Conservation (phyloP, 2,113 vertebrate species). For the Gnathonemus echidnorhynchus region DNA sequence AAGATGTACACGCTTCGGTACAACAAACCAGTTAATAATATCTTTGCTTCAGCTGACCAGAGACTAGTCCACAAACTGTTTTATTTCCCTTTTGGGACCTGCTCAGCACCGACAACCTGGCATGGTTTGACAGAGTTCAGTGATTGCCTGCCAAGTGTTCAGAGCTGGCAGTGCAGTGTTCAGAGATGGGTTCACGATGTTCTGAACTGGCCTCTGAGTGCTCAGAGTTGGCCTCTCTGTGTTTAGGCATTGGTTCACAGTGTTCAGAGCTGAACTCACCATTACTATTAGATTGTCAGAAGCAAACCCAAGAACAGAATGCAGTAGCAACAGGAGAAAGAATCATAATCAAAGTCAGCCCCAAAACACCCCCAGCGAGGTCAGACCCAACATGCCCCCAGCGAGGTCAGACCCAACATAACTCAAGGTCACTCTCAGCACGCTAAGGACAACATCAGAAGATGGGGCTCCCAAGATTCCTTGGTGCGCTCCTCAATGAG, state of each 20-base stretch:
- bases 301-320: neutral
- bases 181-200: neutral
- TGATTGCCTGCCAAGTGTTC: neutral
- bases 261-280: neutral
- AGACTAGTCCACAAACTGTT: neutral
- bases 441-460: neutral
- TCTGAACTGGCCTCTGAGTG: neutral
- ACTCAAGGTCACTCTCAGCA: neutral
- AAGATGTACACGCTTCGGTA: slow-evolving; percentile 10
- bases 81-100: neutral
- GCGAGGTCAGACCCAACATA: neutral
- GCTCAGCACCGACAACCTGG: neutral
- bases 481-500: neutral
- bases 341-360: neutral
- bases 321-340: neutral
- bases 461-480: neutral
- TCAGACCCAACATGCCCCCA: neutral
- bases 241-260: neutral
- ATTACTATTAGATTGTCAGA: neutral
- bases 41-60: neutral
- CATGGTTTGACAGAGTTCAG: neutral
- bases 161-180: neutral
- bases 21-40: neutral
- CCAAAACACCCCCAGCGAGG: neutral
- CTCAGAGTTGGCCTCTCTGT: neutral